Conservation (phyloP, 1,140 invertebrate genomes). For the Drosophila pallidifrons region DNA sequence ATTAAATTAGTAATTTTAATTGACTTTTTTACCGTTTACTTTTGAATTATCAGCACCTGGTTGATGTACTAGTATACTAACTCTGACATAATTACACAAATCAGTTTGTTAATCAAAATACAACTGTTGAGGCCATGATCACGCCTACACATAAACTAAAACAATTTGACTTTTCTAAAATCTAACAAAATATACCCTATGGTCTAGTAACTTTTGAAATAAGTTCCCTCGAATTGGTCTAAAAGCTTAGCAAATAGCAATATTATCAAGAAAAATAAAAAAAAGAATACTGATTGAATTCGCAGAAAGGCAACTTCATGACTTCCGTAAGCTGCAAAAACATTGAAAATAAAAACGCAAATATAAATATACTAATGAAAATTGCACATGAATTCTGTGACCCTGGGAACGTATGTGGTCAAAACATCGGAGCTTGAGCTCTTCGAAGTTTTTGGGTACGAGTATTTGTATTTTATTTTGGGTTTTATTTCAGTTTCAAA, state of each 20-base stretch:
- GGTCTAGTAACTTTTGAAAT: slow-evolving; percentile 30
- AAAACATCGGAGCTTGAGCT: slow-evolving; percentile 1
- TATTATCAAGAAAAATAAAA: slow-evolving; percentile 18
- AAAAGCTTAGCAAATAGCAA: slow-evolving; percentile 42
- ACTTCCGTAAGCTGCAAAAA: slow-evolving; percentile 55
- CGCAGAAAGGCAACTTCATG: slow-evolving; percentile 52
- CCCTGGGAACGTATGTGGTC: slow-evolving; percentile 46
- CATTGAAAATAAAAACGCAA: slow-evolving; percentile 29
- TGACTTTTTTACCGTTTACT: too few relatives aligned
- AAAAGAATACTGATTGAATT: slow-evolving; percentile 49
- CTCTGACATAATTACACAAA: too few relatives aligned
- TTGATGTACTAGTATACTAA: too few relatives aligned
- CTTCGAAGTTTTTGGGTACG: neutral
- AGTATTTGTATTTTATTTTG: slow-evolving; percentile 12
- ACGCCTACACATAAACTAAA: too few relatives aligned
- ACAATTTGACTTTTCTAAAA: neutral
- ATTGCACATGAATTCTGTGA: slow-evolving; percentile 66
- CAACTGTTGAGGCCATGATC: too few relatives aligned
- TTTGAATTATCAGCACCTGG: too few relatives aligned
- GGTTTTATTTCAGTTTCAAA: slow-evolving; percentile 31
- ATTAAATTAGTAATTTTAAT: too few relatives aligned
- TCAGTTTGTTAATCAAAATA: too few relatives aligned
- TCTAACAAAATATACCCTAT: neutral
- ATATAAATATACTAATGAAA: slow-evolving; percentile 35
- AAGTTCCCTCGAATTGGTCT: slow-evolving; percentile 28